These are phyloP conservation scores for Stegastes partitus DNA, from an alignment of 2,113 vertebrate genomes.

Conservation along the genomic window DNA sequence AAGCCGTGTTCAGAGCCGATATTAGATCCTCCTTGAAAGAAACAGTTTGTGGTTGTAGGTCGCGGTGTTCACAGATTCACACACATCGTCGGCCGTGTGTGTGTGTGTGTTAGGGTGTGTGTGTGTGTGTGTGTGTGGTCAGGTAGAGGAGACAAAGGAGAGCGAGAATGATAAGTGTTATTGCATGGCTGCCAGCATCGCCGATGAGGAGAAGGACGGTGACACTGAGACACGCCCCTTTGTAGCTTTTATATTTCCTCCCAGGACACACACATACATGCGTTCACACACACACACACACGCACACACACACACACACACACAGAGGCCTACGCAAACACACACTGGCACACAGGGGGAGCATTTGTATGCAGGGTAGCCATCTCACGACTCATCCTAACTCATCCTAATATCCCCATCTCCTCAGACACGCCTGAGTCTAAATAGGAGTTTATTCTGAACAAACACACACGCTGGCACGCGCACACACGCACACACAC, in stretches of 20 bases:
- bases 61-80: constrained; percentile 32
- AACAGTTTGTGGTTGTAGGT: constrained; percentile 23
- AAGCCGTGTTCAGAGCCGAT: background rate
- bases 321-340: background rate
- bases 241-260: constrained; percentile 20
- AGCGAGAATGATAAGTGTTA: constrained; percentile 52
- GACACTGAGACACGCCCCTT: constrained; percentile 35
- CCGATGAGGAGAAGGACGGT: constrained; percentile 59
- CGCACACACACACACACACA: background rate
- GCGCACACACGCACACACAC: constrained; percentile 21
- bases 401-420: constrained; percentile 72
- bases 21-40: constrained; percentile 1
- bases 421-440: constrained; percentile 67
- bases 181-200: constrained; percentile 51
- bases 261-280: background rate
- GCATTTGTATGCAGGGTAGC: constrained; percentile 74
- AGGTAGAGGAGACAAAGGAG: constrained; percentile 61
- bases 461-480: constrained; percentile 59
- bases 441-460: constrained; percentile 76
- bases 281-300: background rate
- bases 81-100: constrained; percentile 9
- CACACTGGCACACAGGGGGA: constrained; percentile 17
- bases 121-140: constrained; percentile 36
- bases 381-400: constrained; percentile 74
- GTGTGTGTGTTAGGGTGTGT: constrained; percentile 31